phyloP scores from a whole-genome alignment of 2,888 invertebrate genomes.

The Nysson spinosus region DNA sequence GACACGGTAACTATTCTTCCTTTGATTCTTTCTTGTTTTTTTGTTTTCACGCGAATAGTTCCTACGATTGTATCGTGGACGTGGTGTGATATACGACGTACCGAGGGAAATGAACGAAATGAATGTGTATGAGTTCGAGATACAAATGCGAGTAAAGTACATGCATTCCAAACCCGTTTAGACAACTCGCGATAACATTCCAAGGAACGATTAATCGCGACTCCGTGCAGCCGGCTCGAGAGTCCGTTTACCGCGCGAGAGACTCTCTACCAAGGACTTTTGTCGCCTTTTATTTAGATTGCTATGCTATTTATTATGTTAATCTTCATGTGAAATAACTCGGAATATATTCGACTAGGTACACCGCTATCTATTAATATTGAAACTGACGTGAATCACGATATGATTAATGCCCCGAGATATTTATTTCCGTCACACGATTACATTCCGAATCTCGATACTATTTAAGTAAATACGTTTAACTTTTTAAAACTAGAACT shows the following conservation, averaged over 20 bases:
- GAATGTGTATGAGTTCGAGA: constrained; percentile 5
- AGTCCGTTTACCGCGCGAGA: constrained; percentile 14
- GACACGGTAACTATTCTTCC: too few relatives aligned
- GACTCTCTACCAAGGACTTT: constrained; percentile 17
- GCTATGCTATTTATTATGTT: constrained; percentile 4
- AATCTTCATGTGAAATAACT: constrained; percentile 8
- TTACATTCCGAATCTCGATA: too few relatives aligned
- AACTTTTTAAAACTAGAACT: too few relatives aligned
- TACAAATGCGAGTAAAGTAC: constrained; percentile 19
- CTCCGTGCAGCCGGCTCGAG: constrained; percentile 1
- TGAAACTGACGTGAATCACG: too few relatives aligned
- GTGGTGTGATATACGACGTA: constrained; percentile 4
- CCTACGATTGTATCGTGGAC: constrained; percentile 16
- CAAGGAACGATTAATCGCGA: constrained; percentile 37
- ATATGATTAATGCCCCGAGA: too few relatives aligned
- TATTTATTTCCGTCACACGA: too few relatives aligned
- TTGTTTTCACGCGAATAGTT: background rate
- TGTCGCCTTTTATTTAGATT: constrained; percentile 12
- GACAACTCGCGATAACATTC: constrained; percentile 44
- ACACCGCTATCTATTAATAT: too few relatives aligned
- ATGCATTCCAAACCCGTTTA: constrained; percentile 40
- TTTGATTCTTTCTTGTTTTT: background rate
- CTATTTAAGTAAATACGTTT: too few relatives aligned
- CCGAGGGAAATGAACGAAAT: constrained; percentile 9
- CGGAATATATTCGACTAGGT: too few relatives aligned